Percentiles rank a stretch among this genome's conserved stretches.
These are phyloP conservation scores for Scopus umbretta DNA, from an alignment of 2,113 vertebrate genomes.

Conservation along the genomic window DNA sequence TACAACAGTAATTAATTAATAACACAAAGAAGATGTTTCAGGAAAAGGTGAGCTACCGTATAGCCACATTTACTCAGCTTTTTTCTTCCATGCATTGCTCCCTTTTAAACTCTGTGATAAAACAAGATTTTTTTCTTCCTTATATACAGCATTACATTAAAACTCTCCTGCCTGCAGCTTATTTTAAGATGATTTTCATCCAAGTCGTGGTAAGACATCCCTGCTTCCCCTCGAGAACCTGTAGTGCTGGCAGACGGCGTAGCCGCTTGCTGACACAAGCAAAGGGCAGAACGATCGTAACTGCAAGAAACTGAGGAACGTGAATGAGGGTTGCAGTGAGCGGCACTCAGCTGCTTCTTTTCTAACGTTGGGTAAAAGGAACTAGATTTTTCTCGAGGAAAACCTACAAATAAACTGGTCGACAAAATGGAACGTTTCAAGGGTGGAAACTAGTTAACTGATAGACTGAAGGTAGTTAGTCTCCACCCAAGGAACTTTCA, in stretches of 20 bases:
- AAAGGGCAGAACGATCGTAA: background rate
- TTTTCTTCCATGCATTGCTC: background rate
- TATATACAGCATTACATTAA: background rate
- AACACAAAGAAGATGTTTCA: background rate
- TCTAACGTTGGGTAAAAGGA: too few species aligned
- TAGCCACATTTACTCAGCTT: background rate
- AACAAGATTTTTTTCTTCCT: background rate
- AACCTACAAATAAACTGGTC: background rate
- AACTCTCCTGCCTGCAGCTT: background rate
- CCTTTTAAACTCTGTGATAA: background rate
- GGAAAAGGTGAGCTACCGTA: background rate
- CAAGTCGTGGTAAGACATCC: background rate
- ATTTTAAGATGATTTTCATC: background rate
- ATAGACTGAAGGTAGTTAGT: background rate
- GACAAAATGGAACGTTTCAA: background rate
- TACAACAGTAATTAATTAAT: background rate
- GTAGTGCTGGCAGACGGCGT: background rate
- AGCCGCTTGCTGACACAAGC: background rate
- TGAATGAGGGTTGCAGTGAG: background rate
- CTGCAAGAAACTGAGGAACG: background rate
- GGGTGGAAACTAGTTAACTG: background rate
- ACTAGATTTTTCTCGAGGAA: background rate
- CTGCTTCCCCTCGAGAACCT: background rate
- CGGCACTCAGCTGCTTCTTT: background rate
- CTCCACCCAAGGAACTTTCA: background rate